A percentile compares a stretch with the other conserved stretches of the same genome.
Evolutionary conservation across 2,113 vertebrate genomes (phyloP).

Genomic region (Lipophrys pholis): DNA sequence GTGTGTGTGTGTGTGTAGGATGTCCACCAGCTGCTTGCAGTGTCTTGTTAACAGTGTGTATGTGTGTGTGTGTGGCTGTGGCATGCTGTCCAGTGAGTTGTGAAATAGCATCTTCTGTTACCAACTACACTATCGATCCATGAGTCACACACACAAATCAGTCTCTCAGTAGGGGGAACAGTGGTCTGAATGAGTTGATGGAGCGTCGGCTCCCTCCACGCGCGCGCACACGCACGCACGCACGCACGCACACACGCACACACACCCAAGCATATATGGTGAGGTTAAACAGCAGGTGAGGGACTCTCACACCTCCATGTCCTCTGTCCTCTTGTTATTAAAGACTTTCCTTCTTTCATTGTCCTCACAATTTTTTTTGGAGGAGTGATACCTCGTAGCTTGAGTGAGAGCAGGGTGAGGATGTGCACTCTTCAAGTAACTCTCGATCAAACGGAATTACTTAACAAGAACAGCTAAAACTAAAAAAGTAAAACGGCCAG

Average conservation of each 20-base stretch:
- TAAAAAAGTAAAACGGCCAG: no score
- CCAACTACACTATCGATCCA: slow-evolving; percentile 95
- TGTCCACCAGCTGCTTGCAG: slow-evolving; percentile 87
- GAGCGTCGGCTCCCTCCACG: slow-evolving; percentile 31
- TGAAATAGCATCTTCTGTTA: slow-evolving; percentile 97
- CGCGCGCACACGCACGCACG: slow-evolving; percentile 9
- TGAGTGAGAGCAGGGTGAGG: no score
- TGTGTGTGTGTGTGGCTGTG: slow-evolving; percentile 59
- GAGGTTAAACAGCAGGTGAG: slow-evolving; percentile 12
- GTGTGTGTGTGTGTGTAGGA: slow-evolving; percentile 75
- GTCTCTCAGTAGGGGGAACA: slow-evolving; percentile 30
- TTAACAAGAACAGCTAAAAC: no score
- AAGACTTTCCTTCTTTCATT: no score
- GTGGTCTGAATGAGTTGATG: slow-evolving; percentile 45
- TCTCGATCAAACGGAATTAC: no score
- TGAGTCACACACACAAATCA: slow-evolving; percentile 48
- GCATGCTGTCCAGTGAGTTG: slow-evolving; percentile 91
- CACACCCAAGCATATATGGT: neutral
- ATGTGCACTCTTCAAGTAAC: no score
- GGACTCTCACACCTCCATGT: no score
- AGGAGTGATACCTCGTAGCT: no score
- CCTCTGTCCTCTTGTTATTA: no score
- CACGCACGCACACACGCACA: neutral
- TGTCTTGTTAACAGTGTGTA: slow-evolving; percentile 91
- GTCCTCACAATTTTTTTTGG: no score